These are phyloP conservation scores for Drosophila percnosoma DNA, from an alignment of 2,888 invertebrate species.

Conservation along the genomic window DNA sequence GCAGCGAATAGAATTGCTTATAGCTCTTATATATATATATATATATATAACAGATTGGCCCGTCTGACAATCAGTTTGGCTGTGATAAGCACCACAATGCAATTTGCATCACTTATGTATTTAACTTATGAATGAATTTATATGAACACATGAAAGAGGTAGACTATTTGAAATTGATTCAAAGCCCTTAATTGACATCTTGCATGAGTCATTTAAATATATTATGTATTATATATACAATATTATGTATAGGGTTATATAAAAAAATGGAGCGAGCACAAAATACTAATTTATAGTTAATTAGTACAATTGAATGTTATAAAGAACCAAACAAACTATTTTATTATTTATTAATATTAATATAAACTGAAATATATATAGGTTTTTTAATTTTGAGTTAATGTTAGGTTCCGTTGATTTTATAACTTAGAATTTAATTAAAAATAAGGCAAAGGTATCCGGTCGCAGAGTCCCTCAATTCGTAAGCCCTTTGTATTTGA, in stretches of 20 bases:
- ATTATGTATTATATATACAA: too few species aligned
- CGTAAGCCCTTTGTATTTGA: neutral
- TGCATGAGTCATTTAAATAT: neutral
- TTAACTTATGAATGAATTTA: neutral
- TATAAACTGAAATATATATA: neutral
- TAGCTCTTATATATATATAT: neutral
- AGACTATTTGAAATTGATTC: neutral
- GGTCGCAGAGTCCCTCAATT: neutral
- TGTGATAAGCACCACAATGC: neutral
- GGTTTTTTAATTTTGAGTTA: neutral
- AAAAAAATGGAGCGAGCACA: too few species aligned
- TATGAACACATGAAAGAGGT: neutral
- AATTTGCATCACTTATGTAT: neutral
- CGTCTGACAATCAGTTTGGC: neutral
- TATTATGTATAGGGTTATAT: too few species aligned
- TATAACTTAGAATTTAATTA: neutral
- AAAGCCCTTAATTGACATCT: neutral
- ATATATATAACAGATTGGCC: neutral
- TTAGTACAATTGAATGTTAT: neutral
- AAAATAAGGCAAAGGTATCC: neutral
- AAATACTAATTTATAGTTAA: neutral
- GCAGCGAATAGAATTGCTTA: neutral
- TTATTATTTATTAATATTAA: neutral
- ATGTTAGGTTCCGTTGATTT: neutral
- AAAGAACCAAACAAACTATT: neutral